These are phyloP conservation scores for Dasyprocta punctata DNA, from an alignment of 2,113 vertebrate species.

Conservation along the genomic window DNA sequence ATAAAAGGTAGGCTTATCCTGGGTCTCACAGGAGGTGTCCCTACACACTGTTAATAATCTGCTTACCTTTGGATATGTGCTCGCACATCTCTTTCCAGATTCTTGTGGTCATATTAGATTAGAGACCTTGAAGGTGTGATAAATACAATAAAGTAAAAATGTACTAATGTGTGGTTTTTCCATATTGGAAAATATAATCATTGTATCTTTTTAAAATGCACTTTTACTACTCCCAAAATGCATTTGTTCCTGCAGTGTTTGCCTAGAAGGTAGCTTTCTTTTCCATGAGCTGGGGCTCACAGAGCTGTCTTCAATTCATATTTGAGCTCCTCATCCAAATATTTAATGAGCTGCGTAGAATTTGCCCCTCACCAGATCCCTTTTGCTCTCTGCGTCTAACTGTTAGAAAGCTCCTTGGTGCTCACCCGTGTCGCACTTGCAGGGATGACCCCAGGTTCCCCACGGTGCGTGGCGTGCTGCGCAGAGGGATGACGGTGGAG, in stretches of 20 bases:
- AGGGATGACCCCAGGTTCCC: constrained; percentile 99
- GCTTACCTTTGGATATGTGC: not conserved
- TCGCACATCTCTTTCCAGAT: not conserved
- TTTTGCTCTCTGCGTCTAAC: not conserved
- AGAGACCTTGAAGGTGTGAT: not conserved
- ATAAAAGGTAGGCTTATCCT: not conserved
- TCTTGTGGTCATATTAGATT: not conserved
- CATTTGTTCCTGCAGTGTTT: not conserved
- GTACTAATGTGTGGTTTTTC: not conserved
- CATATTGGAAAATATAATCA: not conserved
- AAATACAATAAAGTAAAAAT: not conserved
- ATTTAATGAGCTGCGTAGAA: not conserved
- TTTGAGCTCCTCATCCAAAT: not conserved
- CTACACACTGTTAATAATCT: constrained; percentile 1
- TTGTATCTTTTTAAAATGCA: not conserved
- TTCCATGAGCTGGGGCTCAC: not conserved
- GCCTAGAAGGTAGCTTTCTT: not conserved
- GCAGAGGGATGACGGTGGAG: constrained; percentile 98
- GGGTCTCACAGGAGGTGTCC: not conserved
- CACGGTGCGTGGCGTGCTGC: constrained; percentile 97
- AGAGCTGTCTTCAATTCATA: not conserved
- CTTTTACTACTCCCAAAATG: not conserved
- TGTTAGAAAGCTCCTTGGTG: not conserved
- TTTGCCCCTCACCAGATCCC: not conserved
- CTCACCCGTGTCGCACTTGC: not conserved